Evolutionary conservation across 2,888 invertebrate genomes (phyloP).

Genomic region (Xestia rhomboidea): DNA sequence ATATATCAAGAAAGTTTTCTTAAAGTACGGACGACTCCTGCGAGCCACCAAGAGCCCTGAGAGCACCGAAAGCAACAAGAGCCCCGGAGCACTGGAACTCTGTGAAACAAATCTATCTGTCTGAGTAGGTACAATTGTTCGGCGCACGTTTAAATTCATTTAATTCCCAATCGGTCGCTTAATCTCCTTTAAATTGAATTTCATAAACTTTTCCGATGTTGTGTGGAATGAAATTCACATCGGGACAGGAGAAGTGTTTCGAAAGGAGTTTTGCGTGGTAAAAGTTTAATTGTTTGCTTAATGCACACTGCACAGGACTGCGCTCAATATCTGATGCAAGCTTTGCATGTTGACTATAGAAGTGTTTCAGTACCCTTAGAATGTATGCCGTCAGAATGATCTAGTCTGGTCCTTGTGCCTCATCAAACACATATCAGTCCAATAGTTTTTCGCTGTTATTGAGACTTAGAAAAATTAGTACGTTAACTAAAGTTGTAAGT

Average conservation of each 20-base stretch:
- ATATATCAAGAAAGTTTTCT: conserved; percentile 50
- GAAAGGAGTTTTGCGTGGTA: background rate
- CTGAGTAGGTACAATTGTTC: background rate
- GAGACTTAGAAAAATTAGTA: background rate
- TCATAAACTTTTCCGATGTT: conserved; percentile 25
- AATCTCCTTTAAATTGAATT: conserved; percentile 38
- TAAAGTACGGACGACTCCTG: conserved; percentile 9
- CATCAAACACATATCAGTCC: too few relatives aligned
- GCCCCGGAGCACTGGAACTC: background rate
- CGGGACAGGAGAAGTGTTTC: conserved; percentile 4
- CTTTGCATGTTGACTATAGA: background rate
- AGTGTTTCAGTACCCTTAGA: background rate
- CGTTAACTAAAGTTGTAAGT: background rate
- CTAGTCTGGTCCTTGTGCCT: too few relatives aligned
- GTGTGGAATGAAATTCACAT: background rate
- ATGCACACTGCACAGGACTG: background rate
- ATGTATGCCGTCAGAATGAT: too few relatives aligned
- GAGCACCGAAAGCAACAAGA: background rate
- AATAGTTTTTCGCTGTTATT: background rate
- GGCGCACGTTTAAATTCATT: conserved; percentile 19
- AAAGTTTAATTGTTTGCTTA: conserved; percentile 8
- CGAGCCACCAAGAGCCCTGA: background rate
- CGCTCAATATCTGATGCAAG: background rate
- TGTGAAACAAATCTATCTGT: conserved; percentile 9
- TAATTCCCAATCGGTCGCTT: conserved; percentile 21